phyloP scores from a whole-genome alignment of 2,113 vertebrate genomes.

The Anser brachyrhynchus region DNA sequence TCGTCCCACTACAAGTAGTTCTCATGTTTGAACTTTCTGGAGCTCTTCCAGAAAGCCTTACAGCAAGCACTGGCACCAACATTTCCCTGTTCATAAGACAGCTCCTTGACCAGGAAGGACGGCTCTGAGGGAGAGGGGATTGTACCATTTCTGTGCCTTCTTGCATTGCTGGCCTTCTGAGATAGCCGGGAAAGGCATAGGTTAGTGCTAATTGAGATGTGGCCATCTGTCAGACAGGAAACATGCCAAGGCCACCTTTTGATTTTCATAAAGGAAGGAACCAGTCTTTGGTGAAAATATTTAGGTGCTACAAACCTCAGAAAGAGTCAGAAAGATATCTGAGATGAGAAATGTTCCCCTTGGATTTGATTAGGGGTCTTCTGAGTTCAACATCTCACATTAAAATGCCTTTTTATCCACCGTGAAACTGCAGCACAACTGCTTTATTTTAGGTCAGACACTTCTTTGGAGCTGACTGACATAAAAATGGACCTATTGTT shows the following conservation, averaged over 20 bases:
- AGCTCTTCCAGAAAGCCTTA: conserved; percentile 1
- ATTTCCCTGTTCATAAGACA: background rate
- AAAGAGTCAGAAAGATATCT: background rate
- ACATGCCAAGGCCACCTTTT: background rate
- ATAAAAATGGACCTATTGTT: background rate
- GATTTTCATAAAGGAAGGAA: background rate
- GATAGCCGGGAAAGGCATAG: background rate
- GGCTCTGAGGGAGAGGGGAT: background rate
- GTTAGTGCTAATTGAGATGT: conserved; percentile 15
- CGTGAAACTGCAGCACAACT: background rate
- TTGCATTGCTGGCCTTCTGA: background rate
- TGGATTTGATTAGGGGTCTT: background rate
- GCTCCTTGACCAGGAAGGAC: background rate
- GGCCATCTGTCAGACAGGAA: conserved; percentile 42
- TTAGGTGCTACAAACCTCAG: background rate
- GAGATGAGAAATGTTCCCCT: background rate
- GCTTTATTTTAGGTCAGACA: background rate
- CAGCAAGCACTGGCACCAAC: background rate
- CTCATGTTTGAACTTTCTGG: background rate
- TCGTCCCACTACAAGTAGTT: background rate
- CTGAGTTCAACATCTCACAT: background rate
- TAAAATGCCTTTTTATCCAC: background rate
- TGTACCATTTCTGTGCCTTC: background rate
- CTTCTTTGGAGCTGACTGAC: background rate
- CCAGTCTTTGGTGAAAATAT: background rate